Percentiles rank a stretch among this genome's conserved stretches.
Evolutionary conservation across 1,140 invertebrate genomes (phyloP).

Genomic region (Leptopilina clavipes): DNA sequence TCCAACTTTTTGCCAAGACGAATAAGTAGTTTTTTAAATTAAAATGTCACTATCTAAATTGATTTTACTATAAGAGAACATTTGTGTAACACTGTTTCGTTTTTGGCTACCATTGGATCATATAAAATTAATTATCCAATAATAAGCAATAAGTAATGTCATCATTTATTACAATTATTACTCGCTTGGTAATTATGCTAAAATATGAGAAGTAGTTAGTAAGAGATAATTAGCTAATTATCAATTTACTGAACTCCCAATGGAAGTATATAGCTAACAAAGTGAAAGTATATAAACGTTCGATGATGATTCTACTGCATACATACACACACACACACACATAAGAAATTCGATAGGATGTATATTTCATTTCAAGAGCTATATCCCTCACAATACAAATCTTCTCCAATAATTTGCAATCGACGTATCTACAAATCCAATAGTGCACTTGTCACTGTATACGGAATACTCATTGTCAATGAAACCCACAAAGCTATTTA

Average conservation of each 20-base stretch:
- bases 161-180: slow-evolving; percentile 22
- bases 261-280: neutral
- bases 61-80: no score
- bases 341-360: neutral
- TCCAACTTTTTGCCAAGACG: no score
- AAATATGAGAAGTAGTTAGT: slow-evolving; percentile 1
- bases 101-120: neutral
- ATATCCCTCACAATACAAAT: neutral
- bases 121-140: slow-evolving; percentile 8
- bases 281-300: slow-evolving; percentile 20
- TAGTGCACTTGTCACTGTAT: slow-evolving; percentile 4
- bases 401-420: slow-evolving; percentile 9
- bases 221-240: slow-evolving; percentile 27
- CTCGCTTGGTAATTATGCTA: neutral
- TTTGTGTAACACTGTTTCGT: no score
- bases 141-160: slow-evolving; percentile 13
- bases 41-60: no score
- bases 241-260: slow-evolving; percentile 17
- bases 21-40: no score
- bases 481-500: slow-evolving; percentile 18
- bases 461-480: neutral
- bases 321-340: neutral
- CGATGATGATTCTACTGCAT: neutral
- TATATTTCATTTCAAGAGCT: neutral
- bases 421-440: slow-evolving; percentile 5